These are phyloP conservation scores for Pseudomugil tenellus DNA, from an alignment of 2,797 vertebrate species.

Conservation along the genomic window DNA sequence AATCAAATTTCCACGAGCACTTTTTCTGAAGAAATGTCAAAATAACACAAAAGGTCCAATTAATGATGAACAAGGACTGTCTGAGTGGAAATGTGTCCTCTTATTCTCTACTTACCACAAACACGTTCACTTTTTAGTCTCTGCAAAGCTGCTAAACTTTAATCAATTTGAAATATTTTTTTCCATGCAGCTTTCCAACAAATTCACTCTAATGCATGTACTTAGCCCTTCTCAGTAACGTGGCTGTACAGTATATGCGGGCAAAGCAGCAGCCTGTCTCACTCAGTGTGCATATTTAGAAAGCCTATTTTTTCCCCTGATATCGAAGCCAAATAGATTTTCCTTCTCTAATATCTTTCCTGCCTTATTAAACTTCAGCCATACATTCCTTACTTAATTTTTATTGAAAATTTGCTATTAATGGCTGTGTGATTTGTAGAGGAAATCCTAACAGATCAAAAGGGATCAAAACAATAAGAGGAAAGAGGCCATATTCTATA, in stretches of 20 bases:
- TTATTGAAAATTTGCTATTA: conserved; percentile 36
- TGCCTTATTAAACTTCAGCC: conserved; percentile 77
- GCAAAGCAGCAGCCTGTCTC: conserved; percentile 22
- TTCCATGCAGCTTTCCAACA: conserved; percentile 56
- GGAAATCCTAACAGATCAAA: conserved; percentile 55
- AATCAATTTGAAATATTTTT: conserved; percentile 56
- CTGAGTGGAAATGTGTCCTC: conserved; percentile 45
- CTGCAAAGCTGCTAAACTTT: conserved; percentile 47
- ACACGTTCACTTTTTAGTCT: conserved; percentile 37
- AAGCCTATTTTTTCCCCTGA: conserved; percentile 39
- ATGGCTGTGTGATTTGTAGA: conserved; percentile 55
- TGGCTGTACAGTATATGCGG: conserved; percentile 34
- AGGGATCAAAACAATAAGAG: conserved; percentile 55
- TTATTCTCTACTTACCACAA: conserved; percentile 40
- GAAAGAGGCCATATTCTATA: conserved; percentile 75
- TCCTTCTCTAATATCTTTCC: conserved; percentile 66
- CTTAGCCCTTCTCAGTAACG: conserved; percentile 38
- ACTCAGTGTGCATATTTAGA: conserved; percentile 41
- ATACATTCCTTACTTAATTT: conserved; percentile 72
- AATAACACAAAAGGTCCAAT: conserved; percentile 44
- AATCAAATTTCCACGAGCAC: conserved; percentile 48
- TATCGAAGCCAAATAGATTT: conserved; percentile 74
- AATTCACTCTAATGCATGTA: conserved; percentile 49
- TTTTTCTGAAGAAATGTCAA: conserved; percentile 24
- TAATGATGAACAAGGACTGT: conserved; percentile 41